A percentile compares a stretch with the other conserved stretches of the same genome.
These are phyloP conservation scores for Apistogramma diplotaenia DNA, from an alignment of 2,113 vertebrate species.

Conservation along the genomic window DNA sequence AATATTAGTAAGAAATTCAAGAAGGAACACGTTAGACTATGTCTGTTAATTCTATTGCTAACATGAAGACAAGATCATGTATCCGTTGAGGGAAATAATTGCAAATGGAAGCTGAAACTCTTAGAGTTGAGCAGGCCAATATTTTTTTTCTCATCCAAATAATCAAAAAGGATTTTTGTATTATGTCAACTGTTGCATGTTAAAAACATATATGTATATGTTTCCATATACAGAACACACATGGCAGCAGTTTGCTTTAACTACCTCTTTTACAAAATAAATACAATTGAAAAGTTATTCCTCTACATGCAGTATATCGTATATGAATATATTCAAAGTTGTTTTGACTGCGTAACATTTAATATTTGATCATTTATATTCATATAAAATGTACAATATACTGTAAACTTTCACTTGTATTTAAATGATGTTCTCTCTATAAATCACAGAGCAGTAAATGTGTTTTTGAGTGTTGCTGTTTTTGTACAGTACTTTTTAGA, in stretches of 20 bases:
- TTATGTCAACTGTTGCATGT: neutral
- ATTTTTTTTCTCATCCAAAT: neutral
- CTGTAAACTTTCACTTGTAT: neutral
- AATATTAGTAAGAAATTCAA: slow-evolving; percentile 46
- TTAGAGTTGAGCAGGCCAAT: neutral
- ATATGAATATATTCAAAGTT: neutral
- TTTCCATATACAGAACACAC: neutral
- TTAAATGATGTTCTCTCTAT: neutral
- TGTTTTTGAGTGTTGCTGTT: neutral
- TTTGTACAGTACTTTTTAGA: neutral
- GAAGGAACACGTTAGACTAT: slow-evolving; percentile 19
- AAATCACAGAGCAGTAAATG: neutral
- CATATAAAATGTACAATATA: neutral
- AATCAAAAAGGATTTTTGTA: neutral
- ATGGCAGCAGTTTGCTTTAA: neutral
- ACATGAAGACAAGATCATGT: slow-evolving; percentile 68
- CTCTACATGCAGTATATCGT: neutral
- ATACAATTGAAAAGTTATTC: neutral
- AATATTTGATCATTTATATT: neutral
- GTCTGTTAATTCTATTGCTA: slow-evolving; percentile 52
- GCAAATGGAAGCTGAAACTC: neutral
- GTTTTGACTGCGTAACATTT: neutral
- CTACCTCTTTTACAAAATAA: neutral
- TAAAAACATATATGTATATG: neutral
- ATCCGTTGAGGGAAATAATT: slow-evolving; percentile 47